Evolutionary conservation across 2,888 invertebrate species (phyloP).

Genomic region (Coleophora flavipennella): DNA sequence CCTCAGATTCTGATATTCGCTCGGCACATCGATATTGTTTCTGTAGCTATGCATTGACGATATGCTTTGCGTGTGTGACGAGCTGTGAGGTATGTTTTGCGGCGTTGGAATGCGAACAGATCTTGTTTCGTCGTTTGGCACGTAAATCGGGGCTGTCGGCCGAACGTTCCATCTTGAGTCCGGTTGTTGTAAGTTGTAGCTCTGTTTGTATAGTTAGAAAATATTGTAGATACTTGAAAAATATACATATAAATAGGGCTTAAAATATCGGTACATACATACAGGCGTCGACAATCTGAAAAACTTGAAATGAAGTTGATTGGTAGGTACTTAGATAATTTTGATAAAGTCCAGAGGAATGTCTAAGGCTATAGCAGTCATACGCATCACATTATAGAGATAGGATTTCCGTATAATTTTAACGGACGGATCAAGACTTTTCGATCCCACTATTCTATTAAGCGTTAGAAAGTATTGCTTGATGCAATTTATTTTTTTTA

Average conservation of each 20-base stretch:
- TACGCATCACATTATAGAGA: conserved; percentile 58
- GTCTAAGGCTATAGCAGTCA: conserved; percentile 19
- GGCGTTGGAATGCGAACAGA: conserved; percentile 50
- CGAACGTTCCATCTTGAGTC: conserved; percentile 57
- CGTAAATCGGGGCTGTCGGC: conserved; percentile 68
- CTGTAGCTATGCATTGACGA: conserved; percentile 71
- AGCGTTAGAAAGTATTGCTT: conserved; percentile 18
- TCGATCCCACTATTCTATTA: conserved; percentile 11
- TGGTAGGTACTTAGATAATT: conserved; percentile 5
- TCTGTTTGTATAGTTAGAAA: conserved; percentile 46
- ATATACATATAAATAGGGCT: conserved; percentile 6
- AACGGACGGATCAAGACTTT: conserved; percentile 29
- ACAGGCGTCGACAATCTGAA: conserved; percentile 14
- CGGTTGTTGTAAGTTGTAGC: conserved; percentile 67
- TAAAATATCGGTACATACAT: conserved; percentile 6
- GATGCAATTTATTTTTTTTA: conserved; percentile 29
- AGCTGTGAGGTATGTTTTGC: conserved; percentile 60
- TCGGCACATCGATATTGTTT: conserved; percentile 63
- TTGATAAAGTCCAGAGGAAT: conserved; percentile 19
- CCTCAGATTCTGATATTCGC: conserved; percentile 64
- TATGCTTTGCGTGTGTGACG: conserved; percentile 66
- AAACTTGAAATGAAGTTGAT: conserved; percentile 6
- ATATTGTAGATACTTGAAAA: conserved; percentile 10
- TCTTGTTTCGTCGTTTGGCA: conserved; percentile 54
- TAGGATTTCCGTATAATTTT: conserved; percentile 47